Evolutionary conservation across 2,113 vertebrate species (phyloP).

Genomic region (Catharus fuscescens): DNA sequence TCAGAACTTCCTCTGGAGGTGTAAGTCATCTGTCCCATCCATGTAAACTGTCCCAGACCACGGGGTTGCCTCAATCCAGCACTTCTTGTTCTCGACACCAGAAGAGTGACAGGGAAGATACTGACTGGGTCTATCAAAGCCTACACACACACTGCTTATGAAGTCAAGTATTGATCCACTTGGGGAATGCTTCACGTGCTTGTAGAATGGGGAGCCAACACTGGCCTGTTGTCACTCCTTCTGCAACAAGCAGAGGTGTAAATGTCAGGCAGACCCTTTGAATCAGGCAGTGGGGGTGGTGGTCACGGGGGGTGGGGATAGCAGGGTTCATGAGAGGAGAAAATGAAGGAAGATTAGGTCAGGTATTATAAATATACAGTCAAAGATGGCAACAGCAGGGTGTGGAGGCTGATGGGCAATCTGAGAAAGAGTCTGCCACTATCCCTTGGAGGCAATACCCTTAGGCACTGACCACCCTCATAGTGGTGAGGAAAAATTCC

Average conservation of each 20-base stretch:
- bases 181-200: not conserved
- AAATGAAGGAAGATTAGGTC: not conserved
- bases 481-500: no score
- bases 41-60: not conserved
- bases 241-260: not conserved
- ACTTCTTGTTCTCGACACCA: not conserved
- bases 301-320: accelerated
- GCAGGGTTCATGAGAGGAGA: not conserved
- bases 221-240: not conserved
- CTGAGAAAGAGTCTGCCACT: no score
- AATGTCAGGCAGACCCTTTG: not conserved
- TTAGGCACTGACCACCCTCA: no score
- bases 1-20: not conserved
- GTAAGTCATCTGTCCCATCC: not conserved
- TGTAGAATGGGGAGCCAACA: not conserved
- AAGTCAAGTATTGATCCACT: not conserved
- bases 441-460: no score
- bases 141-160: not conserved
- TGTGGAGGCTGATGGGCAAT: no score
- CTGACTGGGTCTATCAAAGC: not conserved
- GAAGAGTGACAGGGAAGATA: not conserved
- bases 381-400: not conserved
- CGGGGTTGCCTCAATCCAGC: accelerated
- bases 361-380: not conserved
- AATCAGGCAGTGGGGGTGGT: not conserved